Percentiles rank a stretch among this genome's conserved stretches.
These are phyloP conservation scores for Phasianus colchicus DNA, from an alignment of 2,113 vertebrate genomes.

Conservation along the genomic window DNA sequence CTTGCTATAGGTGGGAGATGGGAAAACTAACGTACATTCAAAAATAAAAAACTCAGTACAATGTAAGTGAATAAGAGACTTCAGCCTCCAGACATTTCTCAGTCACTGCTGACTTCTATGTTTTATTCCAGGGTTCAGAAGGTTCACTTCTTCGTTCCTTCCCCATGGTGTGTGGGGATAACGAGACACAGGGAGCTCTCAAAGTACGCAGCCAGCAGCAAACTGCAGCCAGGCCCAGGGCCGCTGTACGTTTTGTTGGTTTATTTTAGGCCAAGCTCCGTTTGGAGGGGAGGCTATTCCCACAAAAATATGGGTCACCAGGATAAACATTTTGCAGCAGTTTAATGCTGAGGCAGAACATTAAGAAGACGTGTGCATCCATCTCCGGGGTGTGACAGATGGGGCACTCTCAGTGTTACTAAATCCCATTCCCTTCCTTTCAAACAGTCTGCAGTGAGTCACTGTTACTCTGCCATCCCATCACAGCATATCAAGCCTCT, in stretches of 20 bases:
- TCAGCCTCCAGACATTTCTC: slow-evolving; percentile 18
- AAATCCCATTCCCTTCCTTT: slow-evolving; percentile 25
- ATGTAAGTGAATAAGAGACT: slow-evolving; percentile 1
- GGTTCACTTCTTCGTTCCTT: slow-evolving; percentile 8
- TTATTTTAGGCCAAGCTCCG: background rate
- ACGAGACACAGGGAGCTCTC: background rate
- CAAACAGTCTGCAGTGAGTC: slow-evolving; percentile 37
- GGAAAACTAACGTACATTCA: background rate
- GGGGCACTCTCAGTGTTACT: background rate
- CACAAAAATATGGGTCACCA: slow-evolving; percentile 17
- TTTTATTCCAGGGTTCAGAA: slow-evolving; percentile 23
- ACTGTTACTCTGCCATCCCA: slow-evolving; percentile 9
- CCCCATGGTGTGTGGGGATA: background rate
- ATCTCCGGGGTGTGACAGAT: slow-evolving; percentile 11
- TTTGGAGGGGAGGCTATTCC: background rate
- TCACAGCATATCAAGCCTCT: background rate
- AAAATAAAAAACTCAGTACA: too few species aligned
- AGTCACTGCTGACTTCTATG: slow-evolving; percentile 7
- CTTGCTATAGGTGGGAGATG: background rate
- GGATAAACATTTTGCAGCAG: background rate
- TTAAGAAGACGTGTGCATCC: background rate
- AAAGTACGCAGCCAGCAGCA: background rate
- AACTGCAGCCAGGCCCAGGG: background rate
- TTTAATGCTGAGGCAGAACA: background rate
- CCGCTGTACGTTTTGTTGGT: background rate